These are phyloP conservation scores for Condylura cristata DNA, from an alignment of 2,113 vertebrate species.

Conservation along the genomic window DNA sequence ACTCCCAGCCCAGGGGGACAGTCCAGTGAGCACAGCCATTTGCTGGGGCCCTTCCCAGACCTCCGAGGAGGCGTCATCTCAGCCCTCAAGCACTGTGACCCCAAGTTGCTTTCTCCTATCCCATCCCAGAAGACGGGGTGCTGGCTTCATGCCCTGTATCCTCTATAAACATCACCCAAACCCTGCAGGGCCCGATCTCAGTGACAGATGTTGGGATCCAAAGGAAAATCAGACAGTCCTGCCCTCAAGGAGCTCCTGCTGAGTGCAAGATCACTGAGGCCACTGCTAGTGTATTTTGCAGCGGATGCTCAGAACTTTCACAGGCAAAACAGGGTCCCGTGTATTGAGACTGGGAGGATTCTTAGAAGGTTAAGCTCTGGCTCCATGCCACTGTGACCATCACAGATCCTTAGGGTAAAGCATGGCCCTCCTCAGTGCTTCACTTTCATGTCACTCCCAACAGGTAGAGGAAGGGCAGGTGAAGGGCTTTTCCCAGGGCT, in stretches of 20 bases:
- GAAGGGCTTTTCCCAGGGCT: background rate
- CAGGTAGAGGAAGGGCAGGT: background rate
- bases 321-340: background rate
- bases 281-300: background rate
- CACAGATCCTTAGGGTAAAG: background rate
- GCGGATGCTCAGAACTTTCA: background rate
- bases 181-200: background rate
- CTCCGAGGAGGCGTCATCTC: background rate
- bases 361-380: background rate
- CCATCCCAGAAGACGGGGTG: accelerated
- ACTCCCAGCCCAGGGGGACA: too few relatives aligned
- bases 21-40: background rate
- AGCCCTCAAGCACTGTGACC: background rate
- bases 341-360: too few relatives aligned
- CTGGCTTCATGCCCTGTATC: accelerated
- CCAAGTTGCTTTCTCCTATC: background rate
- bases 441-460: accelerated
- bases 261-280: background rate
- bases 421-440: background rate
- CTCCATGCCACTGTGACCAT: background rate
- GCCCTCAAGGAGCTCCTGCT: background rate
- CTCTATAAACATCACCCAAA: too few relatives aligned
- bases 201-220: background rate
- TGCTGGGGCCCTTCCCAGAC: background rate
- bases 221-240: background rate